Evolutionary conservation across 2,797 vertebrate genomes (phyloP).

Genomic region (Phaenicophaeus curvirostris): DNA sequence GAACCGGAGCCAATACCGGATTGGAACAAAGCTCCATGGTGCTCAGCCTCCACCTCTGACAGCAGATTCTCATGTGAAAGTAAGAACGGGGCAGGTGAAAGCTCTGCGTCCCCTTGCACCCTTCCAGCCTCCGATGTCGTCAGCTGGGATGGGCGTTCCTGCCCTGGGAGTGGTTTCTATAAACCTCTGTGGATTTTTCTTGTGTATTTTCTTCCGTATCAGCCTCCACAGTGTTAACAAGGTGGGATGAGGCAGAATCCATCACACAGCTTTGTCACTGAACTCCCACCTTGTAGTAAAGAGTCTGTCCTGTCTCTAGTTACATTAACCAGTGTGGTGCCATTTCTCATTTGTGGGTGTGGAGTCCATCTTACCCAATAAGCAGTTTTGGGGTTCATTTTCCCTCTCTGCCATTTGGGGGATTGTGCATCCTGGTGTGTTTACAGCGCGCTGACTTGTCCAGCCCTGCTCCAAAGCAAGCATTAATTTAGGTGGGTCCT

Average conservation of each 20-base stretch:
- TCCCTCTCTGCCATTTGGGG: neutral
- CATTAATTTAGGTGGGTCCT: neutral
- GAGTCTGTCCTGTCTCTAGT: neutral
- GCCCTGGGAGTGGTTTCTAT: neutral
- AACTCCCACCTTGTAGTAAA: neutral
- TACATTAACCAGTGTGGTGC: neutral
- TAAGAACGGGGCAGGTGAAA: neutral
- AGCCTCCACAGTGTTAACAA: neutral
- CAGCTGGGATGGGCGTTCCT: neutral
- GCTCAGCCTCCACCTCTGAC: neutral
- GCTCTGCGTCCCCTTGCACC: neutral
- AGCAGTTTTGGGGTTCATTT: neutral
- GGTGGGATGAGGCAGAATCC: neutral
- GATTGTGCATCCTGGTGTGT: neutral
- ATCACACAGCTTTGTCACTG: neutral
- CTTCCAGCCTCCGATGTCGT: neutral
- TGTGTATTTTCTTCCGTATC: rapidly evolving
- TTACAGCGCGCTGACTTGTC: neutral
- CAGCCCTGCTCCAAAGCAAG: neutral
- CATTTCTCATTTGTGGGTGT: neutral
- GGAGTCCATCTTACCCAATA: neutral
- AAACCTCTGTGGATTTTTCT: neutral
- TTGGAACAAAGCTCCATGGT: neutral
- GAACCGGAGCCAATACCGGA: neutral
- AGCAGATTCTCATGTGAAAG: neutral